phyloP scores from a whole-genome alignment of 92 coral and sea anemone genomes.

The Epizoanthus stellaris region DNA sequence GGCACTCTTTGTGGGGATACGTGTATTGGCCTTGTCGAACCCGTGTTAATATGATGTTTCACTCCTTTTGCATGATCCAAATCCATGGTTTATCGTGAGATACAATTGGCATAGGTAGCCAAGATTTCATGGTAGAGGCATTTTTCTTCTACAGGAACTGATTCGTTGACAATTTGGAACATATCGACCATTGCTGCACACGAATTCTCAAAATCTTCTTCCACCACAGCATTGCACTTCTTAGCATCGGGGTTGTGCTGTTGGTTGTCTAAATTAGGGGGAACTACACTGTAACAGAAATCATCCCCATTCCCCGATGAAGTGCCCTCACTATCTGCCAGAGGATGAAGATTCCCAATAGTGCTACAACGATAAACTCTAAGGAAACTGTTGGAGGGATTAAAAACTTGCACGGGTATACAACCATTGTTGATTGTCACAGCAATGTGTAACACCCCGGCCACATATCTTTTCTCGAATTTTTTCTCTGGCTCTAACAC shows the following conservation, averaged over 20 bases:
- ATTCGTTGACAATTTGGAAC: not conserved
- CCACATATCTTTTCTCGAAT: too few relatives aligned
- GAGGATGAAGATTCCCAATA: not conserved
- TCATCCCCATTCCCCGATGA: not conserved
- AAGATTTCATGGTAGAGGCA: not conserved
- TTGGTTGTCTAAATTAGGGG: not conserved
- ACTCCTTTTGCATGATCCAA: too few relatives aligned
- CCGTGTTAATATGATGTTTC: too few relatives aligned
- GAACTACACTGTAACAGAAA: not conserved
- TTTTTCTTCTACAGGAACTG: slow-evolving; percentile 37
- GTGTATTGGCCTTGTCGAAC: too few relatives aligned
- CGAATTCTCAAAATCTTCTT: not conserved
- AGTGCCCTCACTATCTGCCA: not conserved
- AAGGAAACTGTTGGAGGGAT: not conserved
- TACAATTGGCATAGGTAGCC: slow-evolving; percentile 8
- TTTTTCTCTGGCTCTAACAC: too few relatives aligned
- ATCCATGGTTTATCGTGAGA: slow-evolving; percentile 28
- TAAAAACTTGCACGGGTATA: not conserved
- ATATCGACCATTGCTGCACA: not conserved
- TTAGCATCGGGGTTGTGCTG: not conserved
- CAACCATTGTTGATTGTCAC: too few relatives aligned
- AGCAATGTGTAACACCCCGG: too few relatives aligned
- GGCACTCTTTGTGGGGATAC: too few relatives aligned
- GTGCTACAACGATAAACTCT: not conserved
- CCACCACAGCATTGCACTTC: not conserved